Evolutionary conservation across 2,888 invertebrate genomes (phyloP), one percentile per base, ranked within the genome.

Genomic region (Digitonthophagus gazella): DNA sequence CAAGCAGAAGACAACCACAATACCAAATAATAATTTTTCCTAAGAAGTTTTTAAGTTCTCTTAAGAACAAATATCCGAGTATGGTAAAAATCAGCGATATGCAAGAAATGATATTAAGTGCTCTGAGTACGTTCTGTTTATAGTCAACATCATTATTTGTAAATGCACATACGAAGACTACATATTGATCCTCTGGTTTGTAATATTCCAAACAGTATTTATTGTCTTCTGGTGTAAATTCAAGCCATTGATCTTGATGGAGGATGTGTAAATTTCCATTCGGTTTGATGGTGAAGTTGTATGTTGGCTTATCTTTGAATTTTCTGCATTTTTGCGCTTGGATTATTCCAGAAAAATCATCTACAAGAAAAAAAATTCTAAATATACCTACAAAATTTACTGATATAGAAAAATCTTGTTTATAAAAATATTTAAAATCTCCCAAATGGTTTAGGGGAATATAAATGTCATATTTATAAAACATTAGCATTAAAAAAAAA

Each of bases 11-110:
- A 19, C 67, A 65, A 3, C 56, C 58, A 11, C 67, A 70, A 55
- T 70, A 70, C 19, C 56, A 66, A 22, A 70, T 65, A 28, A 70
- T 70, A 14, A 70, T 67, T 54, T 65, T 70, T 22, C 70, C 70
- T 18, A 70, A 65, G 18, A 70, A 66, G 61, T 70, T 70, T n/a
- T 67, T 64, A 56, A 70, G 57, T 44, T 66, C 67, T 15, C 44
- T 57, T 20, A 70, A 22, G 4, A 63, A 11, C 5, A 65, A 22
- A 19, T 70, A 70, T 14, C 58, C 58, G 14, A 70, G 18, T 15
- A 70, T 18, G 14, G 70, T 70, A 18, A 67, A 22, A 5, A 67
- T 11, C 18, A 70, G 44, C 16, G 65, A 67, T 44, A 66, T 15
- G 56, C 67, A 67, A 8, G 70, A 70, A 6, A 65, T 63, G 5